Evolutionary conservation across 2,888 invertebrate genomes (phyloP), one percentile per base, ranked within the genome.

Genomic region (Cyclophora punctaria): DNA sequence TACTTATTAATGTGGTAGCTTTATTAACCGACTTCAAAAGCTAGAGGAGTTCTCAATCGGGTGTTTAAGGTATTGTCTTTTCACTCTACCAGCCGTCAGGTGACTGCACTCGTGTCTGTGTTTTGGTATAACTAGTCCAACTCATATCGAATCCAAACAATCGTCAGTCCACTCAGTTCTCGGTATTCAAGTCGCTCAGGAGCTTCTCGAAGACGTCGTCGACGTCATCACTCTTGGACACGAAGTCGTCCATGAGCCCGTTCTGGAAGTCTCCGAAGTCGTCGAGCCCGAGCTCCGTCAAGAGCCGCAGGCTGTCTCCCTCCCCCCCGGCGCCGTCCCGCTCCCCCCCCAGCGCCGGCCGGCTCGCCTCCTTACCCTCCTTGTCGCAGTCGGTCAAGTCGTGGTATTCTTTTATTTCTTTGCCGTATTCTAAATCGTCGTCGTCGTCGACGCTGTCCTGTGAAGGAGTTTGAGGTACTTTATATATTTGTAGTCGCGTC

Each of bases 201-300:
- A 88, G 59, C 61, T 81, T 83, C 68, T 87, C 84, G 64, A 87
- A 86, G 48, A 86, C 77, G 56, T 87, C 83, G 55, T 78, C 80
- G n/a, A 70, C 66, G 47, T 75, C 75, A 42, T 64, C 67, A 45
- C 59, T 69, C 50, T 67, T 76, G 2, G 73, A 67, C 52, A 70
- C 34, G 56, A 81, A 79, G 0, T 78, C 75, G 46, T 77, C 76
- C 46, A 78, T 62, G n/a, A 75, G 52, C 2, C 85, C 87, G 56
- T 85, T 84, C 55, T 88, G 88, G 45, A 86, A 88, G 4, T 86
- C 85, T 0, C 87, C 87, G 57, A 88, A 88, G 48, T 88, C 87
- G 34, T 91, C 91, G 1, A 92, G 62, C 0, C 92, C 92, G 5
- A 92, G 69, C 63, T 92, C 92, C 42, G 90, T 89, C 48, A 92